Evolutionary conservation across 2,797 vertebrate species (phyloP).

Genomic region (Xenops minutus): DNA sequence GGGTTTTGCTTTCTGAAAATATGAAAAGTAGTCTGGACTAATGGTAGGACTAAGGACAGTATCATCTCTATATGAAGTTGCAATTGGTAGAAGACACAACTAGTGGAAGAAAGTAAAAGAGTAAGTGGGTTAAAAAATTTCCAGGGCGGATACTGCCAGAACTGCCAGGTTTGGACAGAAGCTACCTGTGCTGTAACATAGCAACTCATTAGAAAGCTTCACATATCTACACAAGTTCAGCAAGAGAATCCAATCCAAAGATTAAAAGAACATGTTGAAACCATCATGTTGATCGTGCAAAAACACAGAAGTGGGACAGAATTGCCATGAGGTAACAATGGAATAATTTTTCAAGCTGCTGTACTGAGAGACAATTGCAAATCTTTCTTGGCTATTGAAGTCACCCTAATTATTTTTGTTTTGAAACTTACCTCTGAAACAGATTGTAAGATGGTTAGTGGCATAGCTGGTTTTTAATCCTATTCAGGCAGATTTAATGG

Average conservation of each 20-base stretch:
- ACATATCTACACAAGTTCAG: background rate
- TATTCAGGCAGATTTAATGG: slow-evolving; percentile 45
- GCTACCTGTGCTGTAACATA: background rate
- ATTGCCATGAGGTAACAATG: background rate
- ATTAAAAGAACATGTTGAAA: background rate
- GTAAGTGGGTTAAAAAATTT: background rate
- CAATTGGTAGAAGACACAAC: background rate
- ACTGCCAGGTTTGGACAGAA: background rate
- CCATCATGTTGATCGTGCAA: background rate
- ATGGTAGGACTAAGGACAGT: background rate
- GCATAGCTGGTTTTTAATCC: slow-evolving; percentile 10
- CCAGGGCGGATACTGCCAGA: background rate
- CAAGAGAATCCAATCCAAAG: background rate
- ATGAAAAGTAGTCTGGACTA: background rate
- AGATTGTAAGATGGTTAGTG: slow-evolving; percentile 20
- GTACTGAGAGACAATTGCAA: background rate
- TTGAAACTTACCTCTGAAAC: slow-evolving; percentile 9
- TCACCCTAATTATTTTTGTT: background rate
- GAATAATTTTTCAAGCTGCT: background rate
- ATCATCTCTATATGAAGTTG: background rate
- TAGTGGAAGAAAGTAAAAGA: background rate
- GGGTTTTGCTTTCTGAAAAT: background rate
- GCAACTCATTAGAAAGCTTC: background rate
- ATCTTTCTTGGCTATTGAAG: background rate
- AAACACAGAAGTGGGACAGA: background rate